A percentile compares a stretch with the other conserved stretches of the same genome.
phyloP scores from a whole-genome alignment of 2,797 vertebrate species.

The Buceros bicornis region DNA sequence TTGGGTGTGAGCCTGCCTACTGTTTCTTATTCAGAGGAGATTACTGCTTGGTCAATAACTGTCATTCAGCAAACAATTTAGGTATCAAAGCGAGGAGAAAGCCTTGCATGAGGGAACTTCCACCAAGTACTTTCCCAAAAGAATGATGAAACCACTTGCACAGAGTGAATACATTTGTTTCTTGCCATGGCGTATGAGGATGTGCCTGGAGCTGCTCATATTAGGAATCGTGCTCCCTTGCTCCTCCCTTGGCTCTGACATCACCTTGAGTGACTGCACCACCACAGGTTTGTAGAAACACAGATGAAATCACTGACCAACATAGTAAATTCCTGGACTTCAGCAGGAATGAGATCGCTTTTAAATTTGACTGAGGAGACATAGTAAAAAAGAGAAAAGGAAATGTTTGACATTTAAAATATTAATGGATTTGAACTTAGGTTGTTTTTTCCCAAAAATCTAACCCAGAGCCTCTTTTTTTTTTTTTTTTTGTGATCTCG shows the following conservation, averaged over 20 bases:
- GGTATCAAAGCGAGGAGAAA: background rate
- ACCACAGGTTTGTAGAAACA: background rate
- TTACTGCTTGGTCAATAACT: background rate
- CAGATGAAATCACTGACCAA: background rate
- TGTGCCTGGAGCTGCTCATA: conserved; percentile 18
- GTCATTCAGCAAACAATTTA: background rate
- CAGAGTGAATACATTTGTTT: background rate
- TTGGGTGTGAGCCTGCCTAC: background rate
- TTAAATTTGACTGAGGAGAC: background rate
- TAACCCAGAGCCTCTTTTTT: background rate
- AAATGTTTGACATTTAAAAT: background rate
- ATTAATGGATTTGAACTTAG: background rate
- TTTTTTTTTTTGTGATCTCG: background rate
- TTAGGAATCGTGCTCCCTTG: background rate
- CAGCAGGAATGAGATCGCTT: background rate
- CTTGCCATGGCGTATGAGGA: conserved; percentile 5
- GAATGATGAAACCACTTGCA: conserved; percentile 23
- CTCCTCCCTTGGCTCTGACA: conserved; percentile 30
- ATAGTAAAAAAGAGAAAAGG: background rate
- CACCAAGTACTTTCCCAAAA: conserved; percentile 50
- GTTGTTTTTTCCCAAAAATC: background rate
- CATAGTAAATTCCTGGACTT: background rate
- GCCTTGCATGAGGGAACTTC: conserved; percentile 50
- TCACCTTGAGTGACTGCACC: background rate
- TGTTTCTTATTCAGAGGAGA: background rate